Evolutionary conservation across 1,140 invertebrate genomes (phyloP), one percentile per base, ranked within the genome.

Genomic region (Araneus ventricosus): DNA sequence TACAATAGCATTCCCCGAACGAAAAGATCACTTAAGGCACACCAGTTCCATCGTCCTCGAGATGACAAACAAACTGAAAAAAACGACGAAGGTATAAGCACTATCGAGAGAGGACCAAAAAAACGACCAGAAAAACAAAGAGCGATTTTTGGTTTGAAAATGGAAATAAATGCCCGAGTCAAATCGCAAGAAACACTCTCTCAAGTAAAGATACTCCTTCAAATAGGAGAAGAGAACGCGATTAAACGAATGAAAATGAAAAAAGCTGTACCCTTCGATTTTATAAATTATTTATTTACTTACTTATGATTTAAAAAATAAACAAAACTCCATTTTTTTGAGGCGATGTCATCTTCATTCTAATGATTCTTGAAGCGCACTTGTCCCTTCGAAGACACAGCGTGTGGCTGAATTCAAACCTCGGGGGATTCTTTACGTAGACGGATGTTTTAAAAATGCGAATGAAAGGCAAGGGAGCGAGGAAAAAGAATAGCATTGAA

Each of bases 231-330:
- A 14, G 14, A 4, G 27, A 10, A 3, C 17, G 4, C 34, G 30
- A 34, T 75, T 75, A 37, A 34, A 75, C 6, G 27, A 14, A 27
- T 27, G 27, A 14, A 30, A 70, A 70, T 27, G 27, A 75, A 70
- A 75, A 75, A 75, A 75, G 30, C 70, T 63, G 59, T 63, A 24
- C 20, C n/a, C 59, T 37, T 37, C 30, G 70, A 75, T 75, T 75
- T 75, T 75, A 75, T 75, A 75, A 75, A 75, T 34, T 34, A 37
- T 75, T 75, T 75, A 75, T 75, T 37, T 75, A 75, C 17, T 75
- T 75, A 17, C 34, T 75, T 34, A 75, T 75, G 30, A 30, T 27
- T n/a, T 27, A 75, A 34, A 10, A 34, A 75, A 75, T 30, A 75
- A 75, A 70, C 24, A 70, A 70, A 70, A 70, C 17, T 37, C 14